Percentiles rank a stretch among this genome's conserved stretches.
Evolutionary conservation across 2,113 vertebrate genomes (phyloP).

Genomic region (Gulo gulo): DNA sequence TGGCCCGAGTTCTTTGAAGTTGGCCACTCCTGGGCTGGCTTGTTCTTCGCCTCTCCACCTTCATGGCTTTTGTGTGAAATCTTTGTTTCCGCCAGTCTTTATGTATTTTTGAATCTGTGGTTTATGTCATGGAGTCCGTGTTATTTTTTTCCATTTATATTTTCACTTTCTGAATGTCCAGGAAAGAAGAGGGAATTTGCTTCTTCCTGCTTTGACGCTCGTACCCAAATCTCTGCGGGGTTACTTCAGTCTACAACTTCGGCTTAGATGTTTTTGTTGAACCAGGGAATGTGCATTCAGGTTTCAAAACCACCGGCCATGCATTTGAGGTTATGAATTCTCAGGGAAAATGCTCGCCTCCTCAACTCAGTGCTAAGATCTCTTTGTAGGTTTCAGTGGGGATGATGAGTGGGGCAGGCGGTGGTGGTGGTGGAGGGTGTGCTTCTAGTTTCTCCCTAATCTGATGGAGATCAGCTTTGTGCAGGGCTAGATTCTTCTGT

Average conservation of each 20-base stretch:
- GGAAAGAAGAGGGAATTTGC: conserved; percentile 8
- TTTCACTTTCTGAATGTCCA: not conserved
- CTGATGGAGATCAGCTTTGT: not conserved
- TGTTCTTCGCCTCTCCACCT: not conserved
- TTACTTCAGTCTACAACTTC: not conserved
- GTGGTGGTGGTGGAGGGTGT: not conserved
- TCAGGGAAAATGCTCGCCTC: not conserved
- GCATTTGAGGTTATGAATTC: not conserved
- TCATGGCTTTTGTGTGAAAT: not conserved
- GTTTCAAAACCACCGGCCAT: not conserved
- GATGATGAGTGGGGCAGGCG: not conserved
- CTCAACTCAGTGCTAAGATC: not conserved
- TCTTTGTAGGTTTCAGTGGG: not conserved
- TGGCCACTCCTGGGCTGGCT: not conserved
- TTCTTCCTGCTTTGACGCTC: not conserved
- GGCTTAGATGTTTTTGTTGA: not conserved
- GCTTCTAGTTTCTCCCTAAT: not conserved
- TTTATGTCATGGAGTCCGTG: not conserved
- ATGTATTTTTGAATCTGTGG: not conserved
- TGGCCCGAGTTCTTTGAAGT: not conserved
- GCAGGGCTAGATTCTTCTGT: not conserved
- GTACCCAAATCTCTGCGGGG: not conserved
- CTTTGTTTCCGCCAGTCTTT: not conserved
- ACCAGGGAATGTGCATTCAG: not conserved
- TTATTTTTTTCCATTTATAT: conserved; percentile 13